Evolutionary conservation across 2,797 vertebrate species (phyloP).

Genomic region (Rhabdomys pumilio): DNA sequence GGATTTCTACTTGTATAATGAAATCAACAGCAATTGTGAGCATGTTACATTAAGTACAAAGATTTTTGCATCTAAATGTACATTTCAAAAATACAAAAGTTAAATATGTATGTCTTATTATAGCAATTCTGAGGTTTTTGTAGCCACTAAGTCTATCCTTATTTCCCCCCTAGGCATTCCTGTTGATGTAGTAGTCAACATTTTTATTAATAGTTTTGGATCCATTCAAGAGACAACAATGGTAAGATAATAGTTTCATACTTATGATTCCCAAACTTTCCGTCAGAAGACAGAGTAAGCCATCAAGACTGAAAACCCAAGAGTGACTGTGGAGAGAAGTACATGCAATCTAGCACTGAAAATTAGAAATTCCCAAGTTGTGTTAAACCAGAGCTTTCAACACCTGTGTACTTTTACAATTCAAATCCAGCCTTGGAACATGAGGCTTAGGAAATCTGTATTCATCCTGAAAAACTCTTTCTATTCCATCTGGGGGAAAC

Average conservation of each 20-base stretch:
- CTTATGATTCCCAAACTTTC: background rate
- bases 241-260: slow-evolving; percentile 91
- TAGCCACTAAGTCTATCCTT: slow-evolving; percentile 31
- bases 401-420: background rate
- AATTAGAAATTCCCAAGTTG: background rate
- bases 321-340: background rate
- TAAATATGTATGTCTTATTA: background rate
- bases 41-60: background rate
- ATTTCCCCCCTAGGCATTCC: slow-evolving; percentile 93
- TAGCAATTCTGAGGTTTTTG: slow-evolving; percentile 11
- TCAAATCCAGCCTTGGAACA: slow-evolving; percentile 31
- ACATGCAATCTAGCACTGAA: background rate
- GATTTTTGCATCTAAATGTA: background rate
- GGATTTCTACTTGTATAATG: slow-evolving; percentile 31
- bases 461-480: background rate
- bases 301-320: slow-evolving; percentile 24
- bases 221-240: slow-evolving; percentile 99
- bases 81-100: background rate
- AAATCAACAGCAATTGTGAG: background rate
- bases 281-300: background rate
- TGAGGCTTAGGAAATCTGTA: background rate
- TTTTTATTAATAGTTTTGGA: slow-evolving; percentile 99
- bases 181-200: slow-evolving; percentile 98
- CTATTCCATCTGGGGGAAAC: background rate
- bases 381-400: background rate